Evolutionary conservation across 2,113 vertebrate species (phyloP).

Genomic region (Macrotus californicus): DNA sequence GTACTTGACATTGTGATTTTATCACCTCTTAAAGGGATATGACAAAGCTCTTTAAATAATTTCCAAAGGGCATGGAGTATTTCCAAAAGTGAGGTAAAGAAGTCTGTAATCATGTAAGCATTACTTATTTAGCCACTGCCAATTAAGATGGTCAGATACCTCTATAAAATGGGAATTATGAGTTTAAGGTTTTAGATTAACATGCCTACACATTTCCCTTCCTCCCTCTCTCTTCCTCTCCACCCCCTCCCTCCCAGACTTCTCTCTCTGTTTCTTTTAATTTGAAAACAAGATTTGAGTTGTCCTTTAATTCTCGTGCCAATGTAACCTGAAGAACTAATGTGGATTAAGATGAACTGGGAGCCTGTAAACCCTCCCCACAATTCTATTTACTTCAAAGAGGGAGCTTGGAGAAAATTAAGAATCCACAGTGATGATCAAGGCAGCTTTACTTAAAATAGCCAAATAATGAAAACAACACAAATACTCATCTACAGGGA

Average conservation of each 20-base stretch:
- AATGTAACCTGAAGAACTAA: background rate
- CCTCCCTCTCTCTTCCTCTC: fast-evolving
- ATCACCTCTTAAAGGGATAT: background rate
- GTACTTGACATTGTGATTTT: background rate
- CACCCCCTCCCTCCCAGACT: no score
- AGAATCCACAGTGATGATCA: background rate
- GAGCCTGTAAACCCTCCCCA: background rate
- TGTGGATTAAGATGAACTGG: background rate
- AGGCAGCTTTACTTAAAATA: background rate
- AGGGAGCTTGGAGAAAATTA: background rate
- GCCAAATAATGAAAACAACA: background rate
- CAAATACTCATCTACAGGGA: background rate
- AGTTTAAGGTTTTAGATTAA: constrained; percentile 3
- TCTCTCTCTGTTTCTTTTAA: background rate
- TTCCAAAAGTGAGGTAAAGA: constrained; percentile 31
- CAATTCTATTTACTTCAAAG: background rate
- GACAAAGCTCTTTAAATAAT: background rate
- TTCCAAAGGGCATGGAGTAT: background rate
- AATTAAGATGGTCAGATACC: background rate
- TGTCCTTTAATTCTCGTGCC: background rate
- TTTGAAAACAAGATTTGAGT: background rate
- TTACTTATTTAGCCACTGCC: background rate
- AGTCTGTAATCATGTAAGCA: constrained; percentile 3
- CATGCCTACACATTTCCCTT: background rate
- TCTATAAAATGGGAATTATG: constrained; percentile 21